These are phyloP conservation scores for Parazoanthus atlanticus DNA, from an alignment of 92 coral and sea anemone species.

Conservation along the genomic window DNA sequence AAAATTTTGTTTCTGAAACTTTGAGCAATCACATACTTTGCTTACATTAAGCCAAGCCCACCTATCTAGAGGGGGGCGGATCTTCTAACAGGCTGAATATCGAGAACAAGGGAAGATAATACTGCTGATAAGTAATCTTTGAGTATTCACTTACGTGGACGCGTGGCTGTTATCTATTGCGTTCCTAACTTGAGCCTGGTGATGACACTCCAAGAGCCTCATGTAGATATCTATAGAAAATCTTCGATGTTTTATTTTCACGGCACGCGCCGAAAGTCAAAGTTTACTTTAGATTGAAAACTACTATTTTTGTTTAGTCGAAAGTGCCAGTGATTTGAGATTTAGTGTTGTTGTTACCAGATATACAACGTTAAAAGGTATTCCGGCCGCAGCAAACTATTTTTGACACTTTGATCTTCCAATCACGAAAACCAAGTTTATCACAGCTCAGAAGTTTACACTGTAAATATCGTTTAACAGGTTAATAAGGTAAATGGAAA, in stretches of 20 bases:
- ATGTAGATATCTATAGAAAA: not conserved
- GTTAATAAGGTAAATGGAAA: not conserved
- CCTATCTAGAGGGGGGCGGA: not conserved
- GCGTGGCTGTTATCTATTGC: constrained; percentile 17
- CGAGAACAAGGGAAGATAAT: not conserved
- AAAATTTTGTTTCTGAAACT: not conserved
- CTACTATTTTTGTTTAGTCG: constrained; percentile 20
- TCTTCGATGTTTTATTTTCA: not conserved
- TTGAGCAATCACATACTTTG: constrained; percentile 18
- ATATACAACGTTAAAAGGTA: not conserved
- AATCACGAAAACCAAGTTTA: not conserved
- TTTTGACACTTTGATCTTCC: not conserved
- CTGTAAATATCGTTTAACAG: not conserved
- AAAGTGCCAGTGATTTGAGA: not conserved
- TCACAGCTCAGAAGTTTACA: no score
- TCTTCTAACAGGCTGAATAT: not conserved
- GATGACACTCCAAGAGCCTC: not conserved
- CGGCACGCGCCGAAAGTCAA: constrained; percentile 17
- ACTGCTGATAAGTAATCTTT: not conserved
- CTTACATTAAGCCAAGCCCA: constrained; percentile 9
- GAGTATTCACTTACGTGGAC: constrained; percentile 6
- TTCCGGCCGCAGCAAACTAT: not conserved
- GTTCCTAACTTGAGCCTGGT: not conserved
- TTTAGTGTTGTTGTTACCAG: not conserved
- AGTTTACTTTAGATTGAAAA: not conserved